A percentile compares a stretch with the other conserved stretches of the same genome.
These are phyloP conservation scores for Psittacula derbiana DNA, from an alignment of 2,797 vertebrate genomes.

Conservation along the genomic window DNA sequence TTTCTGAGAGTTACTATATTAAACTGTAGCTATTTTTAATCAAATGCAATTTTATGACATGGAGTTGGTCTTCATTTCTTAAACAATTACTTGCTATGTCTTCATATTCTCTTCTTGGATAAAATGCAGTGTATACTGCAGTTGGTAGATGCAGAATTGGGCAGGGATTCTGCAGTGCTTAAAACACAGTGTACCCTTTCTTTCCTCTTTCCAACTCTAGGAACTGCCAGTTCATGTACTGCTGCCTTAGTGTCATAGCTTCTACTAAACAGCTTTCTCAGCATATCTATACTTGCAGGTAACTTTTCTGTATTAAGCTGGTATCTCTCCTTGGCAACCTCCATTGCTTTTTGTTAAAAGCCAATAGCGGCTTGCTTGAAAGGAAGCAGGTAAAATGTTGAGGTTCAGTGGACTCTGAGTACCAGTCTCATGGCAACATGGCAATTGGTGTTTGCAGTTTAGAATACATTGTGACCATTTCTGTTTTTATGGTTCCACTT, in stretches of 20 bases:
- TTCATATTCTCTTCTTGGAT: not conserved
- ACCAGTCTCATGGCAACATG: not conserved
- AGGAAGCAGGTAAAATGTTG: not conserved
- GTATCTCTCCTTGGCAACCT: not conserved
- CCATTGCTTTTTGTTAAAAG: not conserved
- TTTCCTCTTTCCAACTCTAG: not conserved
- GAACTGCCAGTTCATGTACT: not conserved
- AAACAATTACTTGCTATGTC: not conserved
- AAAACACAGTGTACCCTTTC: not conserved
- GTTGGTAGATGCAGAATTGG: not conserved
- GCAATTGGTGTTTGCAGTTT: not conserved
- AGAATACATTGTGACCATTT: not conserved
- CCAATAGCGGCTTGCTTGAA: not conserved
- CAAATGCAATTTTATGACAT: not conserved
- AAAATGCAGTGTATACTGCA: not conserved
- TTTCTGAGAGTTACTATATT: constrained; percentile 41
- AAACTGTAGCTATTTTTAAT: constrained; percentile 27
- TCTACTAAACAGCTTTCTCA: not conserved
- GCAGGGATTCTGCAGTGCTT: not conserved
- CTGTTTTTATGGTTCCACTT: not conserved
- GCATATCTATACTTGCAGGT: not conserved
- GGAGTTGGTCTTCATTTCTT: not conserved
- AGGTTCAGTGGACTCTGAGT: not conserved
- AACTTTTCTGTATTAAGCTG: not conserved
- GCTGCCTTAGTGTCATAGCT: not conserved